These are phyloP conservation scores for Holothuria scabra DNA, from an alignment of 53 echinoderm and acorn worm genomes.

Conservation along the genomic window DNA sequence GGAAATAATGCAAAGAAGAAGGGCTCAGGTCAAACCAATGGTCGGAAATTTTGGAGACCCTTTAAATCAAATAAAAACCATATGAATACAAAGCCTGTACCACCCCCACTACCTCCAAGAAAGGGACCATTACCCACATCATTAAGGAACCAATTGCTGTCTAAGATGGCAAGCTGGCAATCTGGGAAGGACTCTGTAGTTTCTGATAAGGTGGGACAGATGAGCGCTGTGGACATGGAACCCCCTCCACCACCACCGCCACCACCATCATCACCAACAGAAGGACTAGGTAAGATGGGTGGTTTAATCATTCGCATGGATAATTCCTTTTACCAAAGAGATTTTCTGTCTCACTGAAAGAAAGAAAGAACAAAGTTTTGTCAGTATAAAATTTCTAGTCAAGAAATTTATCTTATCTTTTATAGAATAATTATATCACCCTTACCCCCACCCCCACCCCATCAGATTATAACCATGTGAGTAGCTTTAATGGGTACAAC, in stretches of 20 bases:
- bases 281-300: slow-evolving; percentile 9
- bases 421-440: too few species aligned
- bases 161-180: slow-evolving; percentile 41
- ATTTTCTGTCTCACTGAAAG: too few species aligned
- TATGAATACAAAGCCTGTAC: slow-evolving; percentile 28
- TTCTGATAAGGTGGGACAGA: slow-evolving; percentile 11
- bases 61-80: slow-evolving; percentile 57
- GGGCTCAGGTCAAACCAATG: slow-evolving; percentile 26
- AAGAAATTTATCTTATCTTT: too few species aligned
- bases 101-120: slow-evolving; percentile 76
- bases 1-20: slow-evolving; percentile 42
- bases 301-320: too few species aligned
- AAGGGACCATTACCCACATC: not conserved
- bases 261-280: not conserved
- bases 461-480: too few species aligned
- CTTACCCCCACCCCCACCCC: too few species aligned
- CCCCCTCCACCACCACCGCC: slow-evolving; percentile 12
- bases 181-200: not conserved
- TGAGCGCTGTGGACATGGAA: slow-evolving; percentile 19
- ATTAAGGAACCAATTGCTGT: slow-evolving; percentile 26
- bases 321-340: not conserved
- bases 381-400: too few species aligned
- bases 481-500: too few species aligned
- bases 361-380: too few species aligned
- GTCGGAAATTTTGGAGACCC: slow-evolving; percentile 69